Percentiles rank a stretch among this genome's conserved stretches.
Evolutionary conservation across 2,888 invertebrate species (phyloP).

Genomic region (Dasypolia templi): DNA sequence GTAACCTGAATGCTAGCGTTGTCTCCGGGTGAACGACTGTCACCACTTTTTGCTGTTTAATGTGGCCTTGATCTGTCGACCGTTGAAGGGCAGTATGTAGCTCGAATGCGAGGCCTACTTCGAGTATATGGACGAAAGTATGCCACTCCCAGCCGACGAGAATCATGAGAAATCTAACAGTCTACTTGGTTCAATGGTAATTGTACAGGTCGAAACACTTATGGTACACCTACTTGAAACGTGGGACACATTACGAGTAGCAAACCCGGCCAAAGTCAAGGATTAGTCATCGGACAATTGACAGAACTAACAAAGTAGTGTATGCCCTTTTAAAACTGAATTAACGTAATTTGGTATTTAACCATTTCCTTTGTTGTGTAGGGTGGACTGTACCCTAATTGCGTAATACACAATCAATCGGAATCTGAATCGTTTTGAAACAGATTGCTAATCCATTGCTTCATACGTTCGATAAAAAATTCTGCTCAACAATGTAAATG

Average conservation of each 20-base stretch:
- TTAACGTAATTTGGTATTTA: slow-evolving; percentile 16
- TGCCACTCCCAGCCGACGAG: slow-evolving; percentile 80
- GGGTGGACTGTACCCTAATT: too few relatives aligned
- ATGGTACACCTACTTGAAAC: slow-evolving; percentile 52
- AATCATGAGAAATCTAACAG: slow-evolving; percentile 81
- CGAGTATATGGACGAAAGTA: slow-evolving; percentile 83
- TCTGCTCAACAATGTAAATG: too few relatives aligned
- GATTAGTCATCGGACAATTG: slow-evolving; percentile 35
- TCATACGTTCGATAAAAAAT: too few relatives aligned
- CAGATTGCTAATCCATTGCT: too few relatives aligned
- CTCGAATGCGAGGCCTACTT: slow-evolving; percentile 73
- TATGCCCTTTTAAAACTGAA: slow-evolving; percentile 20
- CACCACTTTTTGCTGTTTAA: slow-evolving; percentile 79
- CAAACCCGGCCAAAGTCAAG: slow-evolving; percentile 26
- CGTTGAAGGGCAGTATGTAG: slow-evolving; percentile 83
- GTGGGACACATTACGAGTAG: slow-evolving; percentile 45
- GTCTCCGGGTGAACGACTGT: slow-evolving; percentile 80
- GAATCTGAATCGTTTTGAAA: too few relatives aligned
- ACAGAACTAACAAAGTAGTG: slow-evolving; percentile 2
- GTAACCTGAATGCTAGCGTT: slow-evolving; percentile 80
- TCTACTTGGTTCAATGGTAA: slow-evolving; percentile 70
- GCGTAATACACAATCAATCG: too few relatives aligned
- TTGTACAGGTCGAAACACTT: slow-evolving; percentile 64
- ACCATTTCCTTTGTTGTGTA: slow-evolving; percentile 16
- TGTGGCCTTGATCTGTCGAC: slow-evolving; percentile 80